Evolutionary conservation across 2,888 invertebrate species (phyloP).

Genomic region (Chironomus tentans): DNA sequence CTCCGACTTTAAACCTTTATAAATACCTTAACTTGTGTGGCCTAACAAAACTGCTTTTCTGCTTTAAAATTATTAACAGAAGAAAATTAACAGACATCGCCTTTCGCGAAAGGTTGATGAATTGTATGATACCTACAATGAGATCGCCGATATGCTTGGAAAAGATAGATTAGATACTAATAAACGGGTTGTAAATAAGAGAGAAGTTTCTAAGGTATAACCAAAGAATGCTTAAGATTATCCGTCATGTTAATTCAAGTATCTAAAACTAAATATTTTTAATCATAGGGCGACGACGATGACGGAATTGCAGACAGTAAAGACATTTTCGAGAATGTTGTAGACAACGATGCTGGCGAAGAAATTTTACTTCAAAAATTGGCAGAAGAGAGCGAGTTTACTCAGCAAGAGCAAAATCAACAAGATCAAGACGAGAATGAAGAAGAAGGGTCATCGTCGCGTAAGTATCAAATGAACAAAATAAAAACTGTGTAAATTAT

Average conservation of each 20-base stretch:
- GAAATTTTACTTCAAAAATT: slow-evolving; percentile 34
- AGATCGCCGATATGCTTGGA: slow-evolving; percentile 27
- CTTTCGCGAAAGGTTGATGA: slow-evolving; percentile 28
- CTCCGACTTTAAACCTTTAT: no score
- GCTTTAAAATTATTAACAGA: no score
- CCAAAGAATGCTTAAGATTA: background rate
- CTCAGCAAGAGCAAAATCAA: slow-evolving; percentile 32
- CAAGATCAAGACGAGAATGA: slow-evolving; percentile 32
- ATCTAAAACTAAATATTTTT: background rate
- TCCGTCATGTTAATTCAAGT: background rate
- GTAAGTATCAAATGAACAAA: slow-evolving; percentile 29
- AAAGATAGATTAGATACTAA: background rate
- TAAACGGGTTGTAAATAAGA: background rate
- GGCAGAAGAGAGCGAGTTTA: slow-evolving; percentile 35
- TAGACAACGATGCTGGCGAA: slow-evolving; percentile 40
- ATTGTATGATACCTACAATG: slow-evolving; percentile 28
- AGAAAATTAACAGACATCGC: background rate
- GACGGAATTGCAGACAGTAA: slow-evolving; percentile 34
- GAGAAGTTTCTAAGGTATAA: background rate
- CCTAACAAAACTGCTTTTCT: no score
- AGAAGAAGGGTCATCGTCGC: slow-evolving; percentile 32
- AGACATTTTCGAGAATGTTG: slow-evolving; percentile 38
- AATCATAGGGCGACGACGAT: background rate
- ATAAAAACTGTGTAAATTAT: background rate
- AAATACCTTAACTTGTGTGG: no score